phyloP scores from a whole-genome alignment of 2,113 vertebrate genomes.

The Meleagris gallopavo region DNA sequence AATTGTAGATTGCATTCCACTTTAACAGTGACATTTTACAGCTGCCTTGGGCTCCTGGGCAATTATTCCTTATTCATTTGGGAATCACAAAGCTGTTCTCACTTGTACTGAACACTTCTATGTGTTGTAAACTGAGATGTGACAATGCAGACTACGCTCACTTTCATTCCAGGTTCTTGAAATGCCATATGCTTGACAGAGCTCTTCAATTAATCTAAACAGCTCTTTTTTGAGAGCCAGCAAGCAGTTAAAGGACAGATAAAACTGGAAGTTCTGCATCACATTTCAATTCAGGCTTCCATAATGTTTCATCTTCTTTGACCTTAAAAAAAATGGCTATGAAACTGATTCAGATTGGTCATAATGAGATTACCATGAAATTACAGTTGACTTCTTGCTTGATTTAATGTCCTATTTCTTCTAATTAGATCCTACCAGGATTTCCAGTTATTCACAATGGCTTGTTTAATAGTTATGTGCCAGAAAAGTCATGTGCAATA shows the following conservation, averaged over 20 bases:
- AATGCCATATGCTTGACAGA: slow-evolving; percentile 25
- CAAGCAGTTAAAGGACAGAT: neutral
- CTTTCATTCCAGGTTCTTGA: slow-evolving; percentile 24
- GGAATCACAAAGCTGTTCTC: neutral
- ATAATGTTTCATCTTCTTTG: neutral
- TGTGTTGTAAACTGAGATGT: slow-evolving; percentile 1
- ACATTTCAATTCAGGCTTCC: neutral
- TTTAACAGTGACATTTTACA: neutral
- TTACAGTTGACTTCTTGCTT: neutral
- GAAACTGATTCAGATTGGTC: neutral
- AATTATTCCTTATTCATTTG: neutral
- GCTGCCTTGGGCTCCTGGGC: neutral
- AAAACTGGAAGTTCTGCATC: neutral
- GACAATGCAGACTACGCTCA: neutral
- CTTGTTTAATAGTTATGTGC: neutral
- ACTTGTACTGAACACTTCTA: neutral
- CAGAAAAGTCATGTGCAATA: neutral
- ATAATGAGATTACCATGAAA: slow-evolving; percentile 1
- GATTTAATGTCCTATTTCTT: neutral
- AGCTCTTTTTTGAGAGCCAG: neutral
- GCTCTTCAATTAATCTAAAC: neutral
- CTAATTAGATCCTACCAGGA: slow-evolving; percentile 25
- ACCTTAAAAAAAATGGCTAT: neutral
- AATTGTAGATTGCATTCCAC: neutral
- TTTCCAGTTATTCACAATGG: slow-evolving; percentile 42